Evolutionary conservation across 2,888 invertebrate species (phyloP).

Genomic region (Phorcus lineatus): DNA sequence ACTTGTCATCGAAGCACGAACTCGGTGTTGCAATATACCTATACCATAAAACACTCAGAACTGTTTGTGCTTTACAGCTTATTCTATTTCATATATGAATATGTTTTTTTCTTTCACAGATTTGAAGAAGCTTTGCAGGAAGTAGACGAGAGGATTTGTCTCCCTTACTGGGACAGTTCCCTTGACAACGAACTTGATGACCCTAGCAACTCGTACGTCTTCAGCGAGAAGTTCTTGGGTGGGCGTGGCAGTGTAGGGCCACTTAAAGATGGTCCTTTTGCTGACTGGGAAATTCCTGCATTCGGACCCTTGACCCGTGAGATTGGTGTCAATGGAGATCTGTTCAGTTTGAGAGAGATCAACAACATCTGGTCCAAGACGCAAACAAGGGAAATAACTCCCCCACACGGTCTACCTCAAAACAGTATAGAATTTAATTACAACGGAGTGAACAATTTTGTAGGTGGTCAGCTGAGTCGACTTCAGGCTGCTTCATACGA

Average conservation of each 20-base stretch:
- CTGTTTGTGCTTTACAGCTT: background rate
- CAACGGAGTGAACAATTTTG: slow-evolving; percentile 60
- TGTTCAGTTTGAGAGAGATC: background rate
- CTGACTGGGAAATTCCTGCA: slow-evolving; percentile 56
- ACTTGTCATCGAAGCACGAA: no score
- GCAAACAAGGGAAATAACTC: slow-evolving; percentile 14
- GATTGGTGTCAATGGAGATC: slow-evolving; percentile 21
- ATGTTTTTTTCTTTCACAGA: slow-evolving; percentile 42
- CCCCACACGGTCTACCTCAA: slow-evolving; percentile 53
- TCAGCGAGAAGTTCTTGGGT: slow-evolving; percentile 53
- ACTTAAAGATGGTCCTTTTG: slow-evolving; percentile 62
- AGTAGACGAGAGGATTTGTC: slow-evolving; percentile 55
- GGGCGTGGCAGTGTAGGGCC: slow-evolving; percentile 50
- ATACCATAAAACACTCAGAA: no score
- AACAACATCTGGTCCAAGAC: background rate
- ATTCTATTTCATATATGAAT: no score
- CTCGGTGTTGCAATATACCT: no score
- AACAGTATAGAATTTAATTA: slow-evolving; percentile 65
- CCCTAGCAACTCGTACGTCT: slow-evolving; percentile 56
- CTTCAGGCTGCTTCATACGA: slow-evolving; percentile 63
- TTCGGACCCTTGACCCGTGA: slow-evolving; percentile 58
- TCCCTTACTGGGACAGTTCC: slow-evolving; percentile 68
- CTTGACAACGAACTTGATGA: slow-evolving; percentile 54
- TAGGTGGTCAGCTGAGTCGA: slow-evolving; percentile 61
- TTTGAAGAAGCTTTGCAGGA: slow-evolving; percentile 65